These are phyloP conservation scores for Eptesicus fuscus DNA, from an alignment of 2,113 vertebrate genomes.

Conservation along the genomic window DNA sequence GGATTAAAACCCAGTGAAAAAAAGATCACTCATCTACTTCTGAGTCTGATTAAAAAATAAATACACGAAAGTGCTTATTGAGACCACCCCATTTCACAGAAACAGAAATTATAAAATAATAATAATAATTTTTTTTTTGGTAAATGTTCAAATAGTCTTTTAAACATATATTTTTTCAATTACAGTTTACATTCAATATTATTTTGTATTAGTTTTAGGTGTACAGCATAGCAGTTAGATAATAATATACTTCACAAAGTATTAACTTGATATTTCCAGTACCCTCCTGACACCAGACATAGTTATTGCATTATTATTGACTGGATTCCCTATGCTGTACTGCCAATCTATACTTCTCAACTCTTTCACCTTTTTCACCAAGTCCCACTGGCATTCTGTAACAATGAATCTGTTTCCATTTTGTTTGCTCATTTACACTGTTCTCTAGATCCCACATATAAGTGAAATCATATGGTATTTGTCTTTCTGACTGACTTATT, in stretches of 20 bases:
- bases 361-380: not conserved
- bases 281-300: no score
- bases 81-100: not conserved
- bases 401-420: not conserved
- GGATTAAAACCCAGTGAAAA: not conserved
- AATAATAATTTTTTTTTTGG: not conserved
- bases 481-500: not conserved
- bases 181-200: not conserved
- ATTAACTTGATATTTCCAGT: not conserved
- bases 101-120: not conserved
- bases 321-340: not conserved
- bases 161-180: not conserved
- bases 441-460: not conserved
- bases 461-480: not conserved
- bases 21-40: not conserved
- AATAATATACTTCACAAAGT: not conserved
- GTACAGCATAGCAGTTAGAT: not conserved
- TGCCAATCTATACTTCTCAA: not conserved
- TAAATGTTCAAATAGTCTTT: not conserved
- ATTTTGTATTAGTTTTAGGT: not conserved
- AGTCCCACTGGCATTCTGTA: not conserved
- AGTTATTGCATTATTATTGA: not conserved
- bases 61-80: not conserved
- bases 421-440: not conserved
- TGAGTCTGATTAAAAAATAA: not conserved